Evolutionary conservation across 1,140 invertebrate genomes (phyloP), one percentile per base, ranked within the genome.

Genomic region (Hormaphis cornu): DNA sequence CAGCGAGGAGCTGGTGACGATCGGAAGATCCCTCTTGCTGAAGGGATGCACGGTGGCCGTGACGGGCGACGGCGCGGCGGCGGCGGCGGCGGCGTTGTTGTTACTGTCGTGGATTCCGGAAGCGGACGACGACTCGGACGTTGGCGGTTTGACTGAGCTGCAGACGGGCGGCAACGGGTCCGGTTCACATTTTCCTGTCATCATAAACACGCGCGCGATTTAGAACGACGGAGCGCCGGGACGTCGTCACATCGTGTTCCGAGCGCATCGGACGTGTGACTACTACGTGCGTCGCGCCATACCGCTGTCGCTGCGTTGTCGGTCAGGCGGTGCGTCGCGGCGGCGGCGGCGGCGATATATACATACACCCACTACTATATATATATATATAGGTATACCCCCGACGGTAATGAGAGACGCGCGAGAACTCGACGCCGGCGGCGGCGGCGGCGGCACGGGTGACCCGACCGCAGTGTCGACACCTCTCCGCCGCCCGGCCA

Each of bases 111-210:
- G 61, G 30, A 35, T 48, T 26, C 61, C 44, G 20, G 8, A 5
- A 16, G 44, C n/a, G 42, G 58, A 44, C 9, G 58, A 63, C 18
- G 37, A 30, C 14, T 42, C 37, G 10, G 44, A 48, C 61, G 59
- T 16, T 12, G n/a, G n/a, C 12, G 40, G 24, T 61, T 44, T 44
- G 4, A 66, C 61, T 28, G n/a, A n/a, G n/a, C n/a, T n/a, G n/a
- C n/a, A n/a, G n/a, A n/a, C n/a, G n/a, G n/a, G n/a, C n/a, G 44
- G 42, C 26, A 66, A 35, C 33, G 61, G 40, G 28, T 66, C 61
- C 61, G 61, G 44, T 66, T 66, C 61, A 66, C 61, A 66, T 66
- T 66, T 66, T 66, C 61, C 61, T 66, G 61, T 66, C 61, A 66
- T 66, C 61, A 66, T 66, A 66, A 66, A 66, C 61, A 66, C 61